Percentiles rank a stretch among this genome's conserved stretches.
Conservation (phyloP, 2,113 vertebrate species). For the Nansenia antarctica region DNA sequence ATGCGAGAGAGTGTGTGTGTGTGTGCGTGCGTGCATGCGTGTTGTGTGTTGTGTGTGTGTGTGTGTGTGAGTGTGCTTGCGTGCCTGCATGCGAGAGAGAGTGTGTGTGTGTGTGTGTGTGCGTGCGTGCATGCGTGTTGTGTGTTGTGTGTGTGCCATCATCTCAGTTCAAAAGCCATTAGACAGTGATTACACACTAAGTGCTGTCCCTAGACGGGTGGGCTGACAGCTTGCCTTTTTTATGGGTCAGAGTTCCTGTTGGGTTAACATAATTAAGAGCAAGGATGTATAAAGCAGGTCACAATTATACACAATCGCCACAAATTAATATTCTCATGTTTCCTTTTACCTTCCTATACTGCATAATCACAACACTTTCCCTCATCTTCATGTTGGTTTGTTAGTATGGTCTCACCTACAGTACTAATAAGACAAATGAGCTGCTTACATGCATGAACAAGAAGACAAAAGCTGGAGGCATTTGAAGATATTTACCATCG, state of each 20-base stretch:
- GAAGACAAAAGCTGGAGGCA: neutral
- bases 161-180: slow-evolving; percentile 63
- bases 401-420: neutral
- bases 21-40: neutral
- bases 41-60: slow-evolving; percentile 1
- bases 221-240: slow-evolving; percentile 64
- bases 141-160: slow-evolving; percentile 21
- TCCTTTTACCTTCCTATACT: neutral
- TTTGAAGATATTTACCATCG: neutral
- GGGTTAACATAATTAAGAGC: slow-evolving; percentile 47
- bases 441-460: no score
- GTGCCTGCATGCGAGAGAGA: no score
- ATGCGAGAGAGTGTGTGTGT: no score
- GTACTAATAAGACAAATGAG: no score
- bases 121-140: slow-evolving; percentile 23
- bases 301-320: slow-evolving; percentile 38
- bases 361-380: slow-evolving; percentile 1
- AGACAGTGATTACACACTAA: slow-evolving; percentile 67
- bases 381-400: neutral
- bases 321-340: slow-evolving; percentile 13
- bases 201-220: slow-evolving; percentile 49
- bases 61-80: neutral
- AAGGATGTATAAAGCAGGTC: slow-evolving; percentile 41
- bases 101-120: slow-evolving; percentile 1
- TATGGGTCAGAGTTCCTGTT: slow-evolving; percentile 60